Conservation (phyloP, 2,888 invertebrate genomes). For the Colostygia pectinataria region DNA sequence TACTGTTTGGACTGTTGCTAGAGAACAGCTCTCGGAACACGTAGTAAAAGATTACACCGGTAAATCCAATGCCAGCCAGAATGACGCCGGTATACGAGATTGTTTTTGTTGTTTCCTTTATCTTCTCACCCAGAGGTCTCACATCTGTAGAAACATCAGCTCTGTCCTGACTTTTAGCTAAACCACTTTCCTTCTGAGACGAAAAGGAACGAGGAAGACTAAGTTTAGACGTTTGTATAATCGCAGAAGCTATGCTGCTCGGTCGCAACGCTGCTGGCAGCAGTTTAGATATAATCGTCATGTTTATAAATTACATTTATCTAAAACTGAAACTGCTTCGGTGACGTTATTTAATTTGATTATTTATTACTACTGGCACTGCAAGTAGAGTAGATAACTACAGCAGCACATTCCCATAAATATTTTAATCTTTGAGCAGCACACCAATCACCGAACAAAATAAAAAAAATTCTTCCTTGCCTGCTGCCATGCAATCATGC, state of each 20-base stretch:
- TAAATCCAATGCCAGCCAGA: constrained; percentile 90
- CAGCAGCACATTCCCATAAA: too few species aligned
- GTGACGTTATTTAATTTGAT: not conserved
- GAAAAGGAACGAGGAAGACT: constrained; percentile 53
- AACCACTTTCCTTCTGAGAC: constrained; percentile 54
- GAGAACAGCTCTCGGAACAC: constrained; percentile 95
- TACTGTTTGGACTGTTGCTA: constrained; percentile 91
- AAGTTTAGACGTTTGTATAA: constrained; percentile 48
- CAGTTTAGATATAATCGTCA: constrained; percentile 71
- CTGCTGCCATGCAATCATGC: too few species aligned
- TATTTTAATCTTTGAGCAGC: too few species aligned
- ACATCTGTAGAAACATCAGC: constrained; percentile 82
- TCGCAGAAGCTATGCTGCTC: constrained; percentile 48
- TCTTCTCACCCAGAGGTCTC: constrained; percentile 87
- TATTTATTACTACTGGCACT: too few species aligned
- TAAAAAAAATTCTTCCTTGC: too few species aligned
- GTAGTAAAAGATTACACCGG: constrained; percentile 91
- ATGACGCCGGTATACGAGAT: constrained; percentile 93
- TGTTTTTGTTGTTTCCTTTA: constrained; percentile 95
- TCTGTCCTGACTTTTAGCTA: constrained; percentile 65
- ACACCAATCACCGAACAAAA: too few species aligned
- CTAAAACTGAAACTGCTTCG: too few species aligned
- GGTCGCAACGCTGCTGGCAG: constrained; percentile 54
- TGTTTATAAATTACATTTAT: constrained; percentile 30
- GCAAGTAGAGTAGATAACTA: too few species aligned